Evolutionary conservation across 1,140 invertebrate species (phyloP).

Genomic region (Zaprionus inermis): DNA sequence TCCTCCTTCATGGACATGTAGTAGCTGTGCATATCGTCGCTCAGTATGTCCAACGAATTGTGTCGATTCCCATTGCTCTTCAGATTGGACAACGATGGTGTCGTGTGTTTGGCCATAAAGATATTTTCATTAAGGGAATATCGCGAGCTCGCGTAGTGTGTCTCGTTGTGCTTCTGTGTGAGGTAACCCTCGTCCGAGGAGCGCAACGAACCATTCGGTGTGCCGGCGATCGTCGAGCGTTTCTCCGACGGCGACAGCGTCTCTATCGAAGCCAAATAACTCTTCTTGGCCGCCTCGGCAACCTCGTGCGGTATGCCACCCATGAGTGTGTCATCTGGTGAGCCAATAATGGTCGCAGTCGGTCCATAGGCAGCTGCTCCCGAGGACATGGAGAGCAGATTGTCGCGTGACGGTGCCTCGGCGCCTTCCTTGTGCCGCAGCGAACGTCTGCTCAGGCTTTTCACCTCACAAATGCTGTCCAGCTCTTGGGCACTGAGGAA

Average conservation of each 20-base stretch:
- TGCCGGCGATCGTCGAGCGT: constrained; percentile 45
- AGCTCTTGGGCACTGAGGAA: constrained; percentile 73
- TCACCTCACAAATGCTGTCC: constrained; percentile 74
- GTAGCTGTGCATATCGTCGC: constrained; percentile 72
- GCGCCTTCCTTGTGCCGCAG: constrained; percentile 71
- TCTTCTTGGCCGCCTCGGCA: constrained; percentile 56
- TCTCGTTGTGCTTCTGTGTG: constrained; percentile 62
- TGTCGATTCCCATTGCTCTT: constrained; percentile 67
- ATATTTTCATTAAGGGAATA: constrained; percentile 79
- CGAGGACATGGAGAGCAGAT: constrained; percentile 76
- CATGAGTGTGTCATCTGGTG: constrained; percentile 73
- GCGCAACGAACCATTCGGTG: constrained; percentile 48
- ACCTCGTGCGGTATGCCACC: constrained; percentile 57
- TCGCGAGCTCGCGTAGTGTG: constrained; percentile 59
- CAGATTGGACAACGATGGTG: constrained; percentile 57
- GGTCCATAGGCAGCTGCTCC: constrained; percentile 56
- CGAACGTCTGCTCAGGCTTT: constrained; percentile 73
- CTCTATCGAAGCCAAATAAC: constrained; percentile 76
- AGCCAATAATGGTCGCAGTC: constrained; percentile 59
- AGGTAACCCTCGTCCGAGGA: constrained; percentile 70
- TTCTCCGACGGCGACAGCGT: constrained; percentile 81
- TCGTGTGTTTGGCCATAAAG: constrained; percentile 61
- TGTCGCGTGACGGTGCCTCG: constrained; percentile 75
- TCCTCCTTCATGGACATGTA: constrained; percentile 69
- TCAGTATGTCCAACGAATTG: constrained; percentile 78